Evolutionary conservation across 2,888 invertebrate species (phyloP), one percentile per base, ranked within the genome.

Genomic region (Frankliniella intonsa): DNA sequence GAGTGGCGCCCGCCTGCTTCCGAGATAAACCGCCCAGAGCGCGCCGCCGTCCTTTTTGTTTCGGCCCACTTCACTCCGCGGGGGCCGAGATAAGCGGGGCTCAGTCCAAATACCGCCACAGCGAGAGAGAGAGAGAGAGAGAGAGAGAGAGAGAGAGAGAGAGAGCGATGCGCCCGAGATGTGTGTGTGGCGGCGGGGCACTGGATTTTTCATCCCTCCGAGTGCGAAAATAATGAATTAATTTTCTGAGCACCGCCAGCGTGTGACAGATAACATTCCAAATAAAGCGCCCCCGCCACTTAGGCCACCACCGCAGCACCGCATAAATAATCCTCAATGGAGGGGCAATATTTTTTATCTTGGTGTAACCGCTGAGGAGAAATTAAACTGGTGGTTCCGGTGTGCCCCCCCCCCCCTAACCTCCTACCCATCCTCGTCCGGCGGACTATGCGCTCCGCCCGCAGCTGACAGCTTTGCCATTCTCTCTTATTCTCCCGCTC

Each of bases 291-390:
- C 69, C 69, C 69, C 69, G 69, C 69, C 69, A 76, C 69, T 76
- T 76, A 76, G 69, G 69, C 69, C n/a, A 25, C 69, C 69, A 55
- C 38, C 38, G 5, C 38, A 38, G 38, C 62, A 5, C 25, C 11
- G 69, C 69, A 76, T 76, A 76, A 76, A 76, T 76, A 76, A 76
- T 25, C 69, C 69, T n/a, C 69, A 76, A 76, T 76, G 69, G 69
- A 38, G 10, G 22, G 22, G 69, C 69, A 22, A 25, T 25, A 22
- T 76, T 76, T 76, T 38, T 76, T 76, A 76, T 76, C 69, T 76
- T 76, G 69, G 69, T 69, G 69, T 22, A 22, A 22, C 69, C 69
- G 22, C 69, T 22, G 69, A 69, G 69, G 69, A 76, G 69, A 76
- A 76, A 76, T 25, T n/a, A 25, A 76, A 76, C 25, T 22, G 69